Evolutionary conservation across 1,140 invertebrate species (phyloP).

Genomic region (Ganaspis sp.): DNA sequence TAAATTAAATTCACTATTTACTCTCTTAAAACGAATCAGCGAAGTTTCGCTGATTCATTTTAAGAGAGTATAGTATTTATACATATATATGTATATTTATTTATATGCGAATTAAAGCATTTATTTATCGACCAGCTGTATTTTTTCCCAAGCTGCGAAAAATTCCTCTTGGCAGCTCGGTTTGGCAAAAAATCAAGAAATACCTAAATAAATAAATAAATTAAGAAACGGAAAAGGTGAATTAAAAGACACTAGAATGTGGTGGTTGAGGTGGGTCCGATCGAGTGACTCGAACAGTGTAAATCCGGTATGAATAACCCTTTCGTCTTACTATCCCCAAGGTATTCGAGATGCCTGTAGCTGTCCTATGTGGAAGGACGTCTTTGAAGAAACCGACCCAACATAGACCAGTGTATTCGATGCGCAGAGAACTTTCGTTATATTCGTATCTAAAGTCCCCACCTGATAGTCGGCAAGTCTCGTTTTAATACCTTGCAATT

Average conservation of each 20-base stretch:
- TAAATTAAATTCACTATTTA: no score
- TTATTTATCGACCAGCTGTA: no score
- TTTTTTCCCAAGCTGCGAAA: no score
- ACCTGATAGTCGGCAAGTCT: conserved; percentile 24
- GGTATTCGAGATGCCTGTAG: conserved; percentile 75
- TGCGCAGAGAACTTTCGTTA: conserved; percentile 59
- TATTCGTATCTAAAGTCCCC: no score
- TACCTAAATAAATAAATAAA: no score
- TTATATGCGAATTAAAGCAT: no score
- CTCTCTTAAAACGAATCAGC: no score
- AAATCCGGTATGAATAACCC: conserved; percentile 54
- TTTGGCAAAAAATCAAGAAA: no score
- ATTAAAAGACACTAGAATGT: conserved; percentile 35
- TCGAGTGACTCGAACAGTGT: conserved; percentile 55
- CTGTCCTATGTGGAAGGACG: conserved; percentile 68
- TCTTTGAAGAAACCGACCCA: conserved; percentile 69
- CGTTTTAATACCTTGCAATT: conserved; percentile 24
- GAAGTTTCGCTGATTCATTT: no score
- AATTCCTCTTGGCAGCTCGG: no score
- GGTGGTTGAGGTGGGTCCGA: conserved; percentile 51
- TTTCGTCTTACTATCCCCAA: conserved; percentile 62
- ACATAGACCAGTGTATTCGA: conserved; percentile 66
- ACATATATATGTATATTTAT: no score
- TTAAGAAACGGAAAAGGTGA: not conserved
- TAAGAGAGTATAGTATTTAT: no score